A percentile compares a stretch with the other conserved stretches of the same genome.
Evolutionary conservation across 2,797 vertebrate species (phyloP).

Genomic region (Spinus olivaceus): DNA sequence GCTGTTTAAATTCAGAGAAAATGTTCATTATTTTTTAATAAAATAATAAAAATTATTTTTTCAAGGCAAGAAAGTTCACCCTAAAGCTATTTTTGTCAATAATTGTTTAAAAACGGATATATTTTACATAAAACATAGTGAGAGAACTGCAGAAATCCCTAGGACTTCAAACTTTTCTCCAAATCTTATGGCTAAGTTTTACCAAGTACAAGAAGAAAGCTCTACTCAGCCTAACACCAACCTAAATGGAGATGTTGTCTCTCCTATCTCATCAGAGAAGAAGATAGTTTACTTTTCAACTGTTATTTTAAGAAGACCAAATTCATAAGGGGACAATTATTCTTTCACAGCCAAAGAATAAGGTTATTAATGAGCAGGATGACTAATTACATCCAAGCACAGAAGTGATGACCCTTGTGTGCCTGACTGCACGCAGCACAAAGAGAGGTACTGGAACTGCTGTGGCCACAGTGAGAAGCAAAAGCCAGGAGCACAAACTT

Average conservation of each 20-base stretch:
- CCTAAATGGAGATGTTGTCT: not conserved
- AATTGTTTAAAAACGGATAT: not conserved
- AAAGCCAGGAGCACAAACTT: not conserved
- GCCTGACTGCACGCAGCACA: accelerated
- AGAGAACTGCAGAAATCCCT: not conserved
- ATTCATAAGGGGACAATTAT: not conserved
- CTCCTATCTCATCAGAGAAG: not conserved
- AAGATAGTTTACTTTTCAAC: not conserved
- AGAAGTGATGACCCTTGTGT: not conserved
- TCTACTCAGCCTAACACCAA: accelerated
- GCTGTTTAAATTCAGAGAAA: not conserved
- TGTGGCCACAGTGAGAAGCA: not conserved
- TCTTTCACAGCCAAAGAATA: not conserved
- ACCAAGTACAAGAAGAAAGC: not conserved
- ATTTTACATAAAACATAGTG: not conserved
- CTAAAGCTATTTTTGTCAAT: not conserved
- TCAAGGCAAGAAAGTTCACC: not conserved
- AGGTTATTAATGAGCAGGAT: not conserved
- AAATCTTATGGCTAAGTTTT: not conserved
- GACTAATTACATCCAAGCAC: not conserved
- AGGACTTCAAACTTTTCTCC: not conserved
- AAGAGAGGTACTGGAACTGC: not conserved
- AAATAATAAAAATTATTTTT: not conserved
- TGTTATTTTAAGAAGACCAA: not conserved
- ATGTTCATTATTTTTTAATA: no score